A percentile compares a stretch with the other conserved stretches of the same genome.
phyloP scores from a whole-genome alignment of 1,140 invertebrate species.

The Neodiprion fabricii region DNA sequence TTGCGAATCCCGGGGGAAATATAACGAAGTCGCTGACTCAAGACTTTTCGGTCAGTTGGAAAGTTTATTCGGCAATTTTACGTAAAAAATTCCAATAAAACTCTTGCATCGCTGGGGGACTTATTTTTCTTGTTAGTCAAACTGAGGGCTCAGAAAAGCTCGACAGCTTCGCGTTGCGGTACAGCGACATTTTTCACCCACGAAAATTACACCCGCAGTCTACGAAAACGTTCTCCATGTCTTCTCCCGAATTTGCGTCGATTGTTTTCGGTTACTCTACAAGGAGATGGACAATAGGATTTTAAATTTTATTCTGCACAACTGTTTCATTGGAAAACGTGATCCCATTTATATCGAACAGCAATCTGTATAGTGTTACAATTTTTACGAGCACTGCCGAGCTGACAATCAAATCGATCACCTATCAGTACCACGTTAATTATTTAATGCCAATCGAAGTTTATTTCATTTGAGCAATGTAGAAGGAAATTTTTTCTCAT shows the following conservation, averaged over 20 bases:
- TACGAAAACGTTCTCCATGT: constrained; percentile 5
- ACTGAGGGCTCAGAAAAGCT: no score
- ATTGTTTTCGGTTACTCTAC: no score
- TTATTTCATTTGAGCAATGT: no score
- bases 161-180: constrained; percentile 16
- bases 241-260: no score
- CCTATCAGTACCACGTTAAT: no score
- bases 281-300: neutral
- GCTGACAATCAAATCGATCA: no score
- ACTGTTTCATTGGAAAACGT: no score
- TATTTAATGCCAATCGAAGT: no score
- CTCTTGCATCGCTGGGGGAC: constrained; percentile 48
- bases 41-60: constrained; percentile 40
- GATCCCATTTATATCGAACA: no score
- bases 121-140: constrained; percentile 43
- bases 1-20: constrained; percentile 49
- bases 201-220: neutral
- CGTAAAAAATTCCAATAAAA: constrained; percentile 48
- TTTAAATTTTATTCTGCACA: constrained; percentile 20
- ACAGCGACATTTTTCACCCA: constrained; percentile 9
- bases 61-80: constrained; percentile 53
- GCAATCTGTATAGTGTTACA: no score
- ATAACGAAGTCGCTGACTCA: constrained; percentile 49
- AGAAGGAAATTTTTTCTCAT: no score
- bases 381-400: no score